A percentile compares a stretch with the other conserved stretches of the same genome.
phyloP scores from a whole-genome alignment of 2,888 invertebrate species.

The Corythucha ciliata region DNA sequence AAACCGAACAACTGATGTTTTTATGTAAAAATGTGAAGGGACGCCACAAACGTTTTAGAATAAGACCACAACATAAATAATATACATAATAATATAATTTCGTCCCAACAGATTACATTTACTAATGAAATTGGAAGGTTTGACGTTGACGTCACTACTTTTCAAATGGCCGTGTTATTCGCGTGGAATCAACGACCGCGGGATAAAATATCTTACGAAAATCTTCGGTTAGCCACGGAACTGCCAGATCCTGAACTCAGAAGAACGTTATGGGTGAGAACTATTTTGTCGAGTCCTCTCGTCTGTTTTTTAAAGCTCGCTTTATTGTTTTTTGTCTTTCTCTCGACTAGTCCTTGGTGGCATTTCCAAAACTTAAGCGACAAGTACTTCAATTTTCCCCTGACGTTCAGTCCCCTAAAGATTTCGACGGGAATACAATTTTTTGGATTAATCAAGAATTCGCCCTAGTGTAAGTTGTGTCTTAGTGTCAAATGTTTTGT shows the following conservation, averaged over 20 bases:
- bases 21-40: too few species aligned
- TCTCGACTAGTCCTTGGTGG: slow-evolving; percentile 66
- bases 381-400: slow-evolving; percentile 81
- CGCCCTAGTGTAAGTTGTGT: slow-evolving; percentile 54
- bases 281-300: neutral
- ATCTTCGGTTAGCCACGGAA: slow-evolving; percentile 90
- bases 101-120: slow-evolving; percentile 74
- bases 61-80: neutral
- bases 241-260: slow-evolving; percentile 90
- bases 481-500: too few species aligned
- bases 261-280: slow-evolving; percentile 69
- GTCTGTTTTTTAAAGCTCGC: neutral
- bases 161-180: slow-evolving; percentile 98
- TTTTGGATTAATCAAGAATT: slow-evolving; percentile 99
- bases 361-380: slow-evolving; percentile 90
- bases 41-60: neutral
- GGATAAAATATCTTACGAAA: slow-evolving; percentile 93
- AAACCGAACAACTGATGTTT: too few species aligned
- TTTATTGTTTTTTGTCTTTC: slow-evolving; percentile 15
- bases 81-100: too few species aligned
- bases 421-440: slow-evolving; percentile 81
- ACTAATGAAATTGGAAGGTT: slow-evolving; percentile 84
- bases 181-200: slow-evolving; percentile 95
- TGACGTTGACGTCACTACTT: slow-evolving; percentile 97
- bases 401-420: slow-evolving; percentile 75